Evolutionary conservation across 2,113 vertebrate genomes (phyloP).

Genomic region (Lycocorax pyrrhopterus): DNA sequence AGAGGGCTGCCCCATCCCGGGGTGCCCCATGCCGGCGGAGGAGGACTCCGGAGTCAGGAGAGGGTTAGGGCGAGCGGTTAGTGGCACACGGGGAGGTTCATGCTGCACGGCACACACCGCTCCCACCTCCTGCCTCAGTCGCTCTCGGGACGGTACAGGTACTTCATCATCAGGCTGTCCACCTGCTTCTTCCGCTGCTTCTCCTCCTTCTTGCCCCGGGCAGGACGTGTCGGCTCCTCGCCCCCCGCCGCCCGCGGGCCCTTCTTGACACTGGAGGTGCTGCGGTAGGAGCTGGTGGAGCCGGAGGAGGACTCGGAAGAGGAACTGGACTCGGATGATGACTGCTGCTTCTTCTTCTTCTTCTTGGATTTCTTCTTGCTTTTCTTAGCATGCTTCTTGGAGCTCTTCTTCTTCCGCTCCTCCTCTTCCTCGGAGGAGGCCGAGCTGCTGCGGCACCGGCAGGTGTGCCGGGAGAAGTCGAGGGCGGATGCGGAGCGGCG

Average conservation of each 20-base stretch:
- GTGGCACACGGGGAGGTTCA: slow-evolving; percentile 73
- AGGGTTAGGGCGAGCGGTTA: slow-evolving; percentile 47
- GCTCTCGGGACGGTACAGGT: slow-evolving; percentile 92
- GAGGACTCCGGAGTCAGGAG: neutral
- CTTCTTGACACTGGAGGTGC: slow-evolving; percentile 87
- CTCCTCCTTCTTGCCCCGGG: slow-evolving; percentile 78
- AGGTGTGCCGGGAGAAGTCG: slow-evolving; percentile 72
- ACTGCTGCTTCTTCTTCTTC: slow-evolving; percentile 73
- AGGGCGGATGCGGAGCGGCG: slow-evolving; percentile 84
- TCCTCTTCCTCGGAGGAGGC: slow-evolving; percentile 70
- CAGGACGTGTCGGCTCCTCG: neutral
- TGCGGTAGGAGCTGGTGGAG: slow-evolving; percentile 87
- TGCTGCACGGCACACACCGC: slow-evolving; percentile 62
- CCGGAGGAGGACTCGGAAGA: slow-evolving; percentile 77
- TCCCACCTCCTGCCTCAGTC: slow-evolving; percentile 90
- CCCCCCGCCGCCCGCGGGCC: slow-evolving; percentile 67
- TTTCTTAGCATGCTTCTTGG: slow-evolving; percentile 81
- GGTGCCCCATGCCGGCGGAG: neutral
- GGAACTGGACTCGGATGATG: slow-evolving; percentile 73
- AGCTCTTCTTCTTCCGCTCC: slow-evolving; percentile 71
- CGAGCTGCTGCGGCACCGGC: slow-evolving; percentile 61
- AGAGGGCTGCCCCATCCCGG: neutral
- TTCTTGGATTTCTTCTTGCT: slow-evolving; percentile 86
- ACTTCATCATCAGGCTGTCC: slow-evolving; percentile 97
- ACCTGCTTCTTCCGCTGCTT: slow-evolving; percentile 91